phyloP scores from a whole-genome alignment of 2,797 vertebrate genomes.

The Acrossocheilus wenchowensis region DNA sequence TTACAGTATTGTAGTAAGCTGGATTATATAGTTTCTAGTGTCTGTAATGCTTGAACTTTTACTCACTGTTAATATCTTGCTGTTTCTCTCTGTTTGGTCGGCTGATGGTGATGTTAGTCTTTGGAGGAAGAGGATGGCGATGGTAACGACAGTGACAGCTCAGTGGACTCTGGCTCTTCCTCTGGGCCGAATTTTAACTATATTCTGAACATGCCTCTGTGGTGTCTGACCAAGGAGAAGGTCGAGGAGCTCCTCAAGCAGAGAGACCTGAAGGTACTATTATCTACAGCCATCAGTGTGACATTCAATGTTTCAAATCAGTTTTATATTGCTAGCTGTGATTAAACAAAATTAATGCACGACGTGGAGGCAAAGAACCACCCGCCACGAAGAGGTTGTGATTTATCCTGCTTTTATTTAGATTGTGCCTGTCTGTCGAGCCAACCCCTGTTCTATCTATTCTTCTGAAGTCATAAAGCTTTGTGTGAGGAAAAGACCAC shows the following conservation, averaged over 20 bases:
- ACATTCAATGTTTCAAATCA: not conserved
- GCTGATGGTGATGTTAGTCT: constrained; percentile 63
- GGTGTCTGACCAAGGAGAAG: constrained; percentile 97
- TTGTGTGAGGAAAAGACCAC: not conserved
- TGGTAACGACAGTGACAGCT: constrained; percentile 87
- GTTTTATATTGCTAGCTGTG: not conserved
- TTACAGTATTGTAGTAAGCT: not conserved
- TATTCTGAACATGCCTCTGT: constrained; percentile 97
- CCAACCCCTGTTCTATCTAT: not conserved
- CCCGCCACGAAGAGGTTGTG: too few species aligned
- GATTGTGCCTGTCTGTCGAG: too few species aligned
- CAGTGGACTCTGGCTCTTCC: constrained; percentile 85
- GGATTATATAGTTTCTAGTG: not conserved
- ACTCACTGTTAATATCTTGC: not conserved
- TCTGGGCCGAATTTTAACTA: constrained; percentile 98
- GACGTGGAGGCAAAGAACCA: too few species aligned
- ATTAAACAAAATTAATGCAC: not conserved
- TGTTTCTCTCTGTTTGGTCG: constrained; percentile 13
- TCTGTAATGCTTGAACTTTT: not conserved
- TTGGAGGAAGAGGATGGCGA: constrained; percentile 86
- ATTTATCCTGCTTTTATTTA: too few species aligned
- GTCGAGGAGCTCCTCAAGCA: constrained; percentile 96
- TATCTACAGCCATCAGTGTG: not conserved
- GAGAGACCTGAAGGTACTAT: constrained; percentile 89
- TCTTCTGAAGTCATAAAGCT: not conserved